Conservation (phyloP, 2,113 vertebrate species). For the Antechinus flavipes region DNA sequence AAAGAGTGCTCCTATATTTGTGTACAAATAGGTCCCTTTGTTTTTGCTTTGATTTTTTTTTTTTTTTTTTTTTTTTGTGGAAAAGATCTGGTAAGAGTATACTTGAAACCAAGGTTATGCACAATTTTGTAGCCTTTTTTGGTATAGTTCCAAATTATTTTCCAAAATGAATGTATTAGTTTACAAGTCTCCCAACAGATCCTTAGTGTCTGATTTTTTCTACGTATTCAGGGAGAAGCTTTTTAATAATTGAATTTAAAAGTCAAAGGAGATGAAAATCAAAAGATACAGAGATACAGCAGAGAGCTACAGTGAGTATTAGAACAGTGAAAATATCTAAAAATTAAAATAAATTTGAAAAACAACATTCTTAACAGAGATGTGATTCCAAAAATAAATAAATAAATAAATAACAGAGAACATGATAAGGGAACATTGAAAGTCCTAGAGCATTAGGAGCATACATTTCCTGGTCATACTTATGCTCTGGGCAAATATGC, state of each 20-base stretch:
- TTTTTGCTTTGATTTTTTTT: no score
- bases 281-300: not conserved
- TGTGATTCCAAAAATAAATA: not conserved
- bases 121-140: not conserved
- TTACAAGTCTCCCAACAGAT: not conserved
- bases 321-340: not conserved
- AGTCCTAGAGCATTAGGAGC: not conserved
- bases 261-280: not conserved
- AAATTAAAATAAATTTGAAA: not conserved
- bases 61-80: no score
- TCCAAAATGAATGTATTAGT: not conserved
- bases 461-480: not conserved
- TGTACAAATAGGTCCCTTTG: not conserved
- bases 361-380: not conserved
- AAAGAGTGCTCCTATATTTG: not conserved
- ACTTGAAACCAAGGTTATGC: not conserved
- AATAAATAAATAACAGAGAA: not conserved
- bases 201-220: no score
- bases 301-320: not conserved
- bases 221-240: not conserved
- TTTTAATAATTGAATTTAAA: not conserved
- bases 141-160: not conserved
- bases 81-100: not conserved
- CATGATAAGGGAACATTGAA: not conserved
- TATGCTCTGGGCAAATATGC: not conserved